A percentile compares a stretch with the other conserved stretches of the same genome.
phyloP scores from a whole-genome alignment of 2,888 invertebrate species.

The Callimorpha dominula region DNA sequence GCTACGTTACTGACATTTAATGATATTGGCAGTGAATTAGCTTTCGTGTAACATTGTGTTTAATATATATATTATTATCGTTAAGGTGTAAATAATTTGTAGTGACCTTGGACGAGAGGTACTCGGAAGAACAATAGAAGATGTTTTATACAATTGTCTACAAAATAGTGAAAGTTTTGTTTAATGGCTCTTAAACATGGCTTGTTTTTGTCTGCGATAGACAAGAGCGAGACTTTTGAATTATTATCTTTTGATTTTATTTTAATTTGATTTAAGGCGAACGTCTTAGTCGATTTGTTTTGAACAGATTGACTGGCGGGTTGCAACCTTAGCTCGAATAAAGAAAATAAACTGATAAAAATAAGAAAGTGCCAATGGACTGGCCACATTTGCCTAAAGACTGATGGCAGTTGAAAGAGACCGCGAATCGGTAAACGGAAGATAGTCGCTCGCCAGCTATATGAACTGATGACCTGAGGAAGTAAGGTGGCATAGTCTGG shows the following conservation, averaged over 20 bases:
- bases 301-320: no score
- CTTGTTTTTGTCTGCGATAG: not conserved
- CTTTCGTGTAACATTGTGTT: constrained; percentile 6
- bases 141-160: not conserved
- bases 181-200: not conserved
- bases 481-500: no score
- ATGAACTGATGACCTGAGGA: no score
- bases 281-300: no score
- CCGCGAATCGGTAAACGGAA: no score
- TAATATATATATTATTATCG: not conserved
- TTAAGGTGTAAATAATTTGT: constrained; percentile 22
- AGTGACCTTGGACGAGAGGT: not conserved
- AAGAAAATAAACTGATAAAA: no score
- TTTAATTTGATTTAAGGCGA: no score
- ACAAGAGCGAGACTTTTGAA: not conserved
- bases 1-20: constrained; percentile 6
- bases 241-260: not conserved
- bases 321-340: no score
- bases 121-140: constrained; percentile 15
- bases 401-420: no score
- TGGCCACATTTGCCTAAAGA: no score
- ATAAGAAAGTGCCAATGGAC: no score
- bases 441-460: no score
- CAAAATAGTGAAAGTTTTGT: not conserved
- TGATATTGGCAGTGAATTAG: constrained; percentile 34